Evolutionary conservation across 2,797 vertebrate species (phyloP).

Genomic region (Pampus argenteus): DNA sequence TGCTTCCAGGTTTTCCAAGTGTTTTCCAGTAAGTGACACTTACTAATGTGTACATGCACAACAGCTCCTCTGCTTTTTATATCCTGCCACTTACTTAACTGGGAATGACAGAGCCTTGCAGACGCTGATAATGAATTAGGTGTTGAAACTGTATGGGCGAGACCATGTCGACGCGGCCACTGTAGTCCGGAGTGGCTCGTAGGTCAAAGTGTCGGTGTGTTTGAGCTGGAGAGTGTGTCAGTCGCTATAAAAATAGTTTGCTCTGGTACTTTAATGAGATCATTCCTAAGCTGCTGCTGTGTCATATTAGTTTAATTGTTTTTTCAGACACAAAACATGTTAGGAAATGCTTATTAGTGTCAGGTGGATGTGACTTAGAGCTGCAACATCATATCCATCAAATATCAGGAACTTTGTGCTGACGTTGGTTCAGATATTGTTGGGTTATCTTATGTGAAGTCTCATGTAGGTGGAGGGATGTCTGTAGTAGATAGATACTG

Average conservation of each 20-base stretch:
- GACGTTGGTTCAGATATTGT: conserved; percentile 6
- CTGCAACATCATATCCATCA: not conserved
- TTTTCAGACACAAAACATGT: conserved; percentile 13
- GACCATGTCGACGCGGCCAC: conserved; percentile 75
- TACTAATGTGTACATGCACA: conserved; percentile 54
- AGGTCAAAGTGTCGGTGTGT: conserved; percentile 74
- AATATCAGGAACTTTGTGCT: not conserved
- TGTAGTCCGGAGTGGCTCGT: conserved; percentile 66
- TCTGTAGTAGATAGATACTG: conserved; percentile 8
- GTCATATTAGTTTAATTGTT: conserved; percentile 66
- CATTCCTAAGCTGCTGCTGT: conserved; percentile 55
- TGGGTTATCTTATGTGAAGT: conserved; percentile 1
- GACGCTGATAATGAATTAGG: conserved; percentile 85
- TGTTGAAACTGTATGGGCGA: conserved; percentile 82
- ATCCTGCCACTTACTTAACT: conserved; percentile 78
- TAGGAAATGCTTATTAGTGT: conserved; percentile 2
- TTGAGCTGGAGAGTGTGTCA: conserved; percentile 67
- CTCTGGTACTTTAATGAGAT: conserved; percentile 73
- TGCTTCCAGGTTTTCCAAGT: conserved; percentile 51
- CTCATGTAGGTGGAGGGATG: conserved; percentile 5
- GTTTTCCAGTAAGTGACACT: conserved; percentile 63
- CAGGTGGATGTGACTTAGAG: not conserved
- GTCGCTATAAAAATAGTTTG: conserved; percentile 76
- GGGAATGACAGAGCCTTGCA: conserved; percentile 75
- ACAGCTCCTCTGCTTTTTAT: conserved; percentile 80